Conservation (phyloP, 2,888 invertebrate species). For the Polyommatus iphigenia region DNA sequence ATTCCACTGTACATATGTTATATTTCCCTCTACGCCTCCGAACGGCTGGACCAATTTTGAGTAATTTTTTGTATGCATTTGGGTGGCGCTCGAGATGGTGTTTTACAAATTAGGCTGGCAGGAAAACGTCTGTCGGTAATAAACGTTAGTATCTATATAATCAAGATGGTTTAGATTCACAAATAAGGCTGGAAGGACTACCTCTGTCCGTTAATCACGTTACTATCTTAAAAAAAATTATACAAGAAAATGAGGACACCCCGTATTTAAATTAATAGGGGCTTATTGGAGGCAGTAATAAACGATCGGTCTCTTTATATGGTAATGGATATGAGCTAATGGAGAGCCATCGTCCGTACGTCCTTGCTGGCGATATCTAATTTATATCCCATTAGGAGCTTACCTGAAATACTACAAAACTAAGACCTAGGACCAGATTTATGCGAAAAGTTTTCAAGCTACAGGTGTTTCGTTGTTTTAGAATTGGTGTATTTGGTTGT, state of each 20-base stretch:
- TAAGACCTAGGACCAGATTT: background rate
- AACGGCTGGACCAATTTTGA: too few species aligned
- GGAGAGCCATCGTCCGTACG: constrained; percentile 27
- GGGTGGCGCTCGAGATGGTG: too few species aligned
- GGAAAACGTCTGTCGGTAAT: background rate
- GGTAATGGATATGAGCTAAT: constrained; percentile 36
- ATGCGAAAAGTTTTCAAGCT: constrained; percentile 3
- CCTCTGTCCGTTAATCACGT: background rate
- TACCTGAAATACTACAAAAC: constrained; percentile 31
- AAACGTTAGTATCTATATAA: background rate
- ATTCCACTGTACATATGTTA: too few species aligned
- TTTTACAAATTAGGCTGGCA: too few species aligned
- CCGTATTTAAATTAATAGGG: constrained; percentile 34
- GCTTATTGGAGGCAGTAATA: constrained; percentile 37
- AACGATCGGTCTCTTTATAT: constrained; percentile 37
- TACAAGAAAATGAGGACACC: background rate
- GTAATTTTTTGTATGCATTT: too few species aligned
- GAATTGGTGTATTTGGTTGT: background rate
- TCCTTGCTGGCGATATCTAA: constrained; percentile 31
- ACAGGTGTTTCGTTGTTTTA: background rate
- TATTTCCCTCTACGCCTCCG: too few species aligned
- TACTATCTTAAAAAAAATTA: background rate
- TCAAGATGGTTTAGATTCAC: too few species aligned
- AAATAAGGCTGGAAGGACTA: background rate
- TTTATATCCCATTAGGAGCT: constrained; percentile 35